These are phyloP conservation scores for Erpobdella octoculata DNA, from an alignment of 2,888 invertebrate genomes.

Conservation along the genomic window DNA sequence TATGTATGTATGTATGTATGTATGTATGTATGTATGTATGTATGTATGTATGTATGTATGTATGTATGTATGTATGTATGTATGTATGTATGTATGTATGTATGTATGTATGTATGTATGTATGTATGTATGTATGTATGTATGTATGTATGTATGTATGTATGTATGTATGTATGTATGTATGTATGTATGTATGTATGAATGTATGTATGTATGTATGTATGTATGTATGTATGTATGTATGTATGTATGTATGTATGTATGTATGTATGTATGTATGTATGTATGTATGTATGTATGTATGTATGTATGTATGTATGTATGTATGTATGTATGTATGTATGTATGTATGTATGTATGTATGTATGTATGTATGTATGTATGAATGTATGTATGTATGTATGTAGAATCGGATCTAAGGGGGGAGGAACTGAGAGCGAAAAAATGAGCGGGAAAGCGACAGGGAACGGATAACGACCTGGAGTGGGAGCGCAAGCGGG, in stretches of 20 bases:
- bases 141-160: neutral
- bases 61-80: neutral
- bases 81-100: too few relatives aligned
- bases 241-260: neutral
- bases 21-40: too few relatives aligned
- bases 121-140: neutral
- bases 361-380: neutral
- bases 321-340: neutral
- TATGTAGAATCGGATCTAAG: too few relatives aligned
- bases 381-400: neutral
- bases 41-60: neutral
- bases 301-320: conserved; percentile 1
- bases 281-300: conserved; percentile 1
- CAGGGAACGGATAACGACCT: too few relatives aligned
- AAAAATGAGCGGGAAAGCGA: too few relatives aligned
- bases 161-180: neutral
- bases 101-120: neutral
- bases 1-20: neutral
- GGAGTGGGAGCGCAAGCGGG: too few relatives aligned
- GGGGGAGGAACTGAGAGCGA: too few relatives aligned
- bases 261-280: neutral
- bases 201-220: neutral
- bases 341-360: neutral
- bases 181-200: neutral
- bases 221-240: neutral